A percentile compares a stretch with the other conserved stretches of the same genome.
These are phyloP conservation scores for Marisa cornuarietis DNA, from an alignment of 1,140 invertebrate species.

Conservation along the genomic window DNA sequence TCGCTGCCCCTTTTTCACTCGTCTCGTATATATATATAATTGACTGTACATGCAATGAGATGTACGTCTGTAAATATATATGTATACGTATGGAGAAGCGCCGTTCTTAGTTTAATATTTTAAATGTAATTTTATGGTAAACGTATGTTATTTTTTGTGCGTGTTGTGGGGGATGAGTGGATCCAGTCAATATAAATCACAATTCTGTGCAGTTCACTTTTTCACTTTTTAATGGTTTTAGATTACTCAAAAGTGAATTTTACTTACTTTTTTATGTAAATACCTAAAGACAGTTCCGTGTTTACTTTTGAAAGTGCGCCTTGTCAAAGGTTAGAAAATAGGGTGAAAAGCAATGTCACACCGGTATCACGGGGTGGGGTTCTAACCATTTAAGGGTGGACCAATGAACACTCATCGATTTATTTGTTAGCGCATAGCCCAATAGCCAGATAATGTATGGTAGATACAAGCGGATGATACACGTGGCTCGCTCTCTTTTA, in stretches of 20 bases:
- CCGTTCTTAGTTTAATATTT: neutral
- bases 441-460: too few species aligned
- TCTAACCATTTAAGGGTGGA: too few species aligned
- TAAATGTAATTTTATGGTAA: neutral
- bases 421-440: too few species aligned
- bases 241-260: too few species aligned
- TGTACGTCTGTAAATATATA: neutral
- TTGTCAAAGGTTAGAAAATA: too few species aligned
- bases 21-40: neutral
- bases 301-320: too few species aligned
- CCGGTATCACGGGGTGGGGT: too few species aligned
- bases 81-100: neutral
- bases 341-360: too few species aligned
- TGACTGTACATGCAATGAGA: neutral
- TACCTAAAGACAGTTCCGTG: neutral
- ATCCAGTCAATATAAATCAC: neutral
- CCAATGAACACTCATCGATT: too few species aligned
- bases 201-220: neutral
- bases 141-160: neutral
- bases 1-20: too few species aligned
- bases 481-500: too few species aligned
- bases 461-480: too few species aligned
- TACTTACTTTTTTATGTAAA: neutral
- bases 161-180: neutral
- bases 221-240: neutral